These are phyloP conservation scores for Dromiciops gliroides DNA, from an alignment of 2,113 vertebrate species.

Conservation along the genomic window DNA sequence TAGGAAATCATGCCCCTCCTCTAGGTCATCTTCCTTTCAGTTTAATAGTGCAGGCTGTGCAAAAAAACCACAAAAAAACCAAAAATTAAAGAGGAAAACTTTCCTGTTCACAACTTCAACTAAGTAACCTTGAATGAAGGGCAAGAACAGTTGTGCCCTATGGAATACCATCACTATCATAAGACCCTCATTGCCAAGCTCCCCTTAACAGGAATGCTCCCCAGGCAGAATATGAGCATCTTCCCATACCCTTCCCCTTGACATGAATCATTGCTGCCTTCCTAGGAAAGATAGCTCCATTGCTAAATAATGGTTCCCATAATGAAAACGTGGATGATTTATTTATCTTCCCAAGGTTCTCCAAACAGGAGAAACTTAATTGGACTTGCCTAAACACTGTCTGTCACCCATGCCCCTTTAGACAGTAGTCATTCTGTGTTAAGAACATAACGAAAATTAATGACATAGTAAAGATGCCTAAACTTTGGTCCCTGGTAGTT, in stretches of 20 bases:
- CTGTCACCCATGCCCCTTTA: slow-evolving; percentile 47
- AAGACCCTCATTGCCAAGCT: not conserved
- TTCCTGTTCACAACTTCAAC: not conserved
- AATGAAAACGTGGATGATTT: slow-evolving; percentile 72
- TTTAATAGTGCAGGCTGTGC: not conserved
- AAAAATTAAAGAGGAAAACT: not conserved
- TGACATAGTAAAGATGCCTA: slow-evolving; percentile 54
- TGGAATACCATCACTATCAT: not conserved
- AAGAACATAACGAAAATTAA: slow-evolving; percentile 65
- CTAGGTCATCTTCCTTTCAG: not conserved
- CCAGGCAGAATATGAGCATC: not conserved
- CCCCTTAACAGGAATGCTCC: slow-evolving; percentile 11
- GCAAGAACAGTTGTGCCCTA: not conserved
- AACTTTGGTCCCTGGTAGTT: slow-evolving; percentile 28
- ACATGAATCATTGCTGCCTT: slow-evolving; percentile 53
- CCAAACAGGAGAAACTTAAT: slow-evolving; percentile 77
- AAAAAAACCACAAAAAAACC: not conserved
- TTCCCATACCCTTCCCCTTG: not conserved
- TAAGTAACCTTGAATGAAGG: not conserved
- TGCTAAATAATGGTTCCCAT: slow-evolving; percentile 67
- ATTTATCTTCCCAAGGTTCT: slow-evolving; percentile 74
- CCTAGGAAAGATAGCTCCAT: slow-evolving; percentile 34
- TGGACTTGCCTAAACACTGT: slow-evolving; percentile 78
- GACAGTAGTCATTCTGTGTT: slow-evolving; percentile 45
- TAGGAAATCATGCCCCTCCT: not conserved